Conservation (phyloP, 2,113 vertebrate species). For the Varanus salvator region DNA sequence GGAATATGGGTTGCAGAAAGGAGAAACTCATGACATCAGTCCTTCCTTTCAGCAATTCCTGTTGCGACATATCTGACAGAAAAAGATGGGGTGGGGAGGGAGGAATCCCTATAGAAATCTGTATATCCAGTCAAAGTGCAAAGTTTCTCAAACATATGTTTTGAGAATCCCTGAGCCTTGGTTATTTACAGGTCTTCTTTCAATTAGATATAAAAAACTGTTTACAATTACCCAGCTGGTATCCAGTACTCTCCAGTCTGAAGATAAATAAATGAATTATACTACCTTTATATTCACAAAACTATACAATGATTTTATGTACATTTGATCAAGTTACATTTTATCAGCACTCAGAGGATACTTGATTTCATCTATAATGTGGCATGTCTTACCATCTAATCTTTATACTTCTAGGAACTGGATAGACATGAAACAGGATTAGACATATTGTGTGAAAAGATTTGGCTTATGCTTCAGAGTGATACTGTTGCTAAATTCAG, state of each 20-base stretch:
- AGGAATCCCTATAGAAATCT: no score
- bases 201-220: neutral
- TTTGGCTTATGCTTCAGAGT: constrained; percentile 26
- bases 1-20: neutral
- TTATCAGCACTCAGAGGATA: constrained; percentile 12
- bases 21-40: neutral
- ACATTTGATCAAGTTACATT: neutral
- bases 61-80: neutral
- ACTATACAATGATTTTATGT: neutral
- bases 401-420: constrained; percentile 24
- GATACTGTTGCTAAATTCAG: constrained; percentile 41
- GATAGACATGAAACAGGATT: neutral
- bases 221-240: neutral
- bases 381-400: constrained; percentile 15
- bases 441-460: neutral
- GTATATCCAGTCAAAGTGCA: no score
- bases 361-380: neutral
- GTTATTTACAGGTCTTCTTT: neutral
- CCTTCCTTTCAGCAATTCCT: neutral
- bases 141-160: neutral
- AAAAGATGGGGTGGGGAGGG: no score
- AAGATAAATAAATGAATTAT: neutral
- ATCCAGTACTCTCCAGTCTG: neutral
- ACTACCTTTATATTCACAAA: neutral
- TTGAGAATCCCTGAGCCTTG: neutral